Conservation (phyloP, 2,797 vertebrate genomes). For the Benthosema pterotum region DNA sequence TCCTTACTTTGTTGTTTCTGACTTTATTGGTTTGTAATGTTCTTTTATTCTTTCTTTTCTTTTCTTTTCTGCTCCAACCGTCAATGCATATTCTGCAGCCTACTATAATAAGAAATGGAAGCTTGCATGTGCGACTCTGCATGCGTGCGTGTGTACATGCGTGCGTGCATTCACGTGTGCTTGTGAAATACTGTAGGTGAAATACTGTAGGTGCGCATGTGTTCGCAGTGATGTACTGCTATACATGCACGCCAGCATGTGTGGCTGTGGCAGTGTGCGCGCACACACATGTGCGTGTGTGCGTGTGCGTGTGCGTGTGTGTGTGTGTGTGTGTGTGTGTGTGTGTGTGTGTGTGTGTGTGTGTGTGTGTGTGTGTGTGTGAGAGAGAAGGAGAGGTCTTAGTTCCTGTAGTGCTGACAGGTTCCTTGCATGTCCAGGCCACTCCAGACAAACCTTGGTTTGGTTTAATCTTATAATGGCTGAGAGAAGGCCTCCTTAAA, state of each 20-base stretch:
- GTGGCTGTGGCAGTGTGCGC: neutral
- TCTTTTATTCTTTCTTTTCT: neutral
- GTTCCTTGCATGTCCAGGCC: constrained; percentile 68
- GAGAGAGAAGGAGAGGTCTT: constrained; percentile 24
- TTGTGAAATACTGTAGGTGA: too few species aligned
- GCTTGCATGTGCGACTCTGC: too few species aligned
- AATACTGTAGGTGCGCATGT: too few species aligned
- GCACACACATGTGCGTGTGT: constrained; percentile 1
- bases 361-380: neutral
- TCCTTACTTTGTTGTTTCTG: constrained; percentile 4
- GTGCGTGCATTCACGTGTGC: neutral
- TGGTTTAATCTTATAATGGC: constrained; percentile 85
- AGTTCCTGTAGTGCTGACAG: constrained; percentile 74
- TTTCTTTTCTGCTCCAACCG: neutral
- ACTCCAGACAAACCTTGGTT: constrained; percentile 76
- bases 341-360: neutral
- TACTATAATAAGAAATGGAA: too few species aligned
- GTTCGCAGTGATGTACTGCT: too few species aligned
- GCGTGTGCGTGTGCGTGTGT: constrained; percentile 1
- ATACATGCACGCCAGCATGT: too few species aligned
- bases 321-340: constrained; percentile 28
- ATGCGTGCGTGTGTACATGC: neutral
- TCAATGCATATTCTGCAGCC: too few species aligned
- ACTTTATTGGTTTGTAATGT: too few species aligned
- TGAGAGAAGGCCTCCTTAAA: constrained; percentile 79